These are phyloP conservation scores for Belonocnema kinseyi DNA, from an alignment of 1,140 invertebrate species.

Conservation along the genomic window DNA sequence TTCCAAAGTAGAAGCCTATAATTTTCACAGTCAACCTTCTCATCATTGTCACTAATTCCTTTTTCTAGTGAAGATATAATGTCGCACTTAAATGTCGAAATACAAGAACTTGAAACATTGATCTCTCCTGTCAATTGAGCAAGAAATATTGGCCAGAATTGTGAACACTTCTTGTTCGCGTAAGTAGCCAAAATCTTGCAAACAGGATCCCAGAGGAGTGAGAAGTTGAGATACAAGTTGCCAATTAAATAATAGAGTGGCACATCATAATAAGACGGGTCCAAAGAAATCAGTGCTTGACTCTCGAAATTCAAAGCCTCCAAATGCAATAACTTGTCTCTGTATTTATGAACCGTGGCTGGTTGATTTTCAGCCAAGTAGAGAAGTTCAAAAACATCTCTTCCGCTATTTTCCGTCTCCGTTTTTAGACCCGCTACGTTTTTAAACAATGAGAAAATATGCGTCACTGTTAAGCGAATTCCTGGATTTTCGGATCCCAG, in stretches of 20 bases:
- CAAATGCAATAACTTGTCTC: constrained; percentile 84
- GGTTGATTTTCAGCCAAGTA: constrained; percentile 80
- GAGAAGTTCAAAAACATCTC: constrained; percentile 66
- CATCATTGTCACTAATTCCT: constrained; percentile 64
- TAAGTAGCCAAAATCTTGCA: constrained; percentile 84
- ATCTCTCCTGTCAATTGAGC: constrained; percentile 75
- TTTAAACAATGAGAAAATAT: constrained; percentile 85
- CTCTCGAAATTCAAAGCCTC: constrained; percentile 83
- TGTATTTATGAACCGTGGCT: constrained; percentile 83
- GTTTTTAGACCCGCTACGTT: constrained; percentile 67
- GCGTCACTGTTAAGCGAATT: constrained; percentile 81
- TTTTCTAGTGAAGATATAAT: constrained; percentile 52
- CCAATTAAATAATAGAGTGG: constrained; percentile 88
- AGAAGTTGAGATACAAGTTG: constrained; percentile 90
- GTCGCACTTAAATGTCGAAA: constrained; percentile 54
- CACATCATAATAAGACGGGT: constrained; percentile 78
- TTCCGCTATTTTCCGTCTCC: constrained; percentile 53
- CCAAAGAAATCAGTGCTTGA: constrained; percentile 75
- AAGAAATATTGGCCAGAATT: constrained; percentile 88
- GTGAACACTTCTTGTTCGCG: constrained; percentile 79
- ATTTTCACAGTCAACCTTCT: constrained; percentile 83
- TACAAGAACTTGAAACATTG: constrained; percentile 50
- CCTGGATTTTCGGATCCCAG: constrained; percentile 72
- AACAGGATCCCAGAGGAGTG: constrained; percentile 91
- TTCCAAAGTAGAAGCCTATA: constrained; percentile 89